Evolutionary conservation across 2,888 invertebrate species (phyloP), one percentile per base, ranked within the genome.

Genomic region (Tenthredo scrophulariae): DNA sequence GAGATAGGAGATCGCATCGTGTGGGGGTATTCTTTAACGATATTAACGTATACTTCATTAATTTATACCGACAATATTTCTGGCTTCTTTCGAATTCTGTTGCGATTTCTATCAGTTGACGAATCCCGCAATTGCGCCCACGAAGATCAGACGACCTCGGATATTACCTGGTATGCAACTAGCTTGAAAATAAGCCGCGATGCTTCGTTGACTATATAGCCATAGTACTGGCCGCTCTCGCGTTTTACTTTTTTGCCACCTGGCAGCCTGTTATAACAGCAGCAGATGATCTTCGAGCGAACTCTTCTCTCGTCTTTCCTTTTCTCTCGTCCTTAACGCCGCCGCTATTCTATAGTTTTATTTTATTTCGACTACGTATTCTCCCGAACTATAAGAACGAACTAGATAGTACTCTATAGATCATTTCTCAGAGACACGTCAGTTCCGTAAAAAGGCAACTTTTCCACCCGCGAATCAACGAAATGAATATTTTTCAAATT

Each of bases 211-310:
- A 91, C 92, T 91, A 91, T 91, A 91, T 92, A 91, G 91, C 90
- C 89, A 85, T 87, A 87, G 88, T 89, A 89, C 89, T 88, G 89
- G 87, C 46, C 46, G 5, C 40, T 26, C 88, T 92, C 90, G 90
- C 91, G 87, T 92, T 92, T 91, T 90, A 92, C 92, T 92, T 92
- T 93, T 93, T 93, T 93, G 91, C 92, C 92, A 92, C 91, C 92
- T 92, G 92, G 91, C 92, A 91, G 92, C 90, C 91, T 92, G 91
- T 91, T 92, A 92, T 91, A 92, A 91, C 91, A 90, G 91, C 91
- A 90, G 91, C 91, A 91, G 91, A 93, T 92, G 91, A 92, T 92
- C 91, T 91, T 89, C 91, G 90, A 90, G 90, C 87, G 88, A 87
- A 87, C 89, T 86, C 84, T 88, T 79, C 89, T 86, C 86, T 87